Evolutionary conservation across 30 jellyfish, hydroid and myxozoan species (phyloP), one percentile per base, ranked within the genome.

Genomic region (Euphysa ruthae): DNA sequence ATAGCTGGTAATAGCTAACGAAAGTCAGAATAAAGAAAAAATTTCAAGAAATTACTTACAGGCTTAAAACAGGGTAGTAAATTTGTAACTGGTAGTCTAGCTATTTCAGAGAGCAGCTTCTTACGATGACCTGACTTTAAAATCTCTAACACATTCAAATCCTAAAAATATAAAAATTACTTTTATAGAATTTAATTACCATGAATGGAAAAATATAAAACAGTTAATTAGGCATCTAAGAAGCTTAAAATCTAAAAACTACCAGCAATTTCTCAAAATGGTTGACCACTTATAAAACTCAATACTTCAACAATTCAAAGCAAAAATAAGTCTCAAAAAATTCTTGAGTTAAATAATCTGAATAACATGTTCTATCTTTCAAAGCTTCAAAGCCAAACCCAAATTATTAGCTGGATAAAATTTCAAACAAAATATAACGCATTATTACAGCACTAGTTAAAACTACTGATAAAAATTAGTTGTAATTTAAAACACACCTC

Each of bases 91-190:
- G 77, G 83, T 16, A 90, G 92, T 58, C 77, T 90, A n/a, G 95
- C 82, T 21, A 90, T 77, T 57, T 90, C 94, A 14, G 95, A 82
- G 33, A 90, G 49, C 49, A 90, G 56, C 61, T 90, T 90, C 63
- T 90, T 90, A 25, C 94, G 61, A 31, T 90, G 98, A 4, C 98
- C 98, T 23, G 94, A 83, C 72, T 90, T 90, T 23, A 79, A 57
- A 5, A 90, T 81, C 8, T 66, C 93, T 13, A 90, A 20, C 4
- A 68, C 63, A 0, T 93, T 70, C 25, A 90, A 56, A 71, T 90
- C 98, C 97, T 88, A 70, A 1, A 32, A 62, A 64, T 24, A 34
- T 55, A 19, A 3, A 44, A 2, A 77, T n/a, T n/a, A n/a, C n/a
- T n/a, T n/a, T n/a, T n/a, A n/a, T n/a, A n/a, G n/a, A n/a, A n/a